These are phyloP conservation scores for Coccyzus lansbergi DNA, from an alignment of 2,797 vertebrate species.

Conservation along the genomic window DNA sequence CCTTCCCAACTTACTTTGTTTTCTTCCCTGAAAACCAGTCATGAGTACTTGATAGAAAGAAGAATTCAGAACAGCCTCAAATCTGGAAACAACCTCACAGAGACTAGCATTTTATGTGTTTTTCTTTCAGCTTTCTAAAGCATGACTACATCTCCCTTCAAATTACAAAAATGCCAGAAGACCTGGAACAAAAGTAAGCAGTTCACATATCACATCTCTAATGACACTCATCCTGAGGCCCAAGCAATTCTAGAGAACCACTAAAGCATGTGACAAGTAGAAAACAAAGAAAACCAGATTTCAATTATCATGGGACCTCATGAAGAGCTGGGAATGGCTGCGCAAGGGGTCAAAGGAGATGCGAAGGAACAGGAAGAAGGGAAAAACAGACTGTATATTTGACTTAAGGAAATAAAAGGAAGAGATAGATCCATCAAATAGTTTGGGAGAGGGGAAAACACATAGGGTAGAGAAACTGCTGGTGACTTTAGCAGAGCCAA, in stretches of 20 bases:
- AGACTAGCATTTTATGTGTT: neutral
- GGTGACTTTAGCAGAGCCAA: neutral
- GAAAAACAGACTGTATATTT: neutral
- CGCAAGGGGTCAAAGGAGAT: neutral
- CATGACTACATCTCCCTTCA: neutral
- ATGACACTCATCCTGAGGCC: neutral
- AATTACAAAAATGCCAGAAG: neutral
- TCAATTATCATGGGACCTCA: neutral
- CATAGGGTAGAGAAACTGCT: neutral
- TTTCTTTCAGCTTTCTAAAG: neutral
- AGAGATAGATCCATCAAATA: neutral
- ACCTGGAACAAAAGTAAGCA: neutral
- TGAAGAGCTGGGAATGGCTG: neutral
- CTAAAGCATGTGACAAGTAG: neutral
- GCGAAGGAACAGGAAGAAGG: neutral
- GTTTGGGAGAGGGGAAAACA: neutral
- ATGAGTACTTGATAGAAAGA: neutral
- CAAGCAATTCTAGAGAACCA: neutral
- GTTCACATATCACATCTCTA: neutral
- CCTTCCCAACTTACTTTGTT: neutral
- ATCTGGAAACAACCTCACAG: neutral
- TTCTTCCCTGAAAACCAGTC: neutral
- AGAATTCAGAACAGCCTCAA: neutral
- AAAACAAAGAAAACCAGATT: neutral
- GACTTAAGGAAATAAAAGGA: neutral